Conservation (phyloP, 2,888 invertebrate species). For the Scotopteryx bipunctaria region DNA sequence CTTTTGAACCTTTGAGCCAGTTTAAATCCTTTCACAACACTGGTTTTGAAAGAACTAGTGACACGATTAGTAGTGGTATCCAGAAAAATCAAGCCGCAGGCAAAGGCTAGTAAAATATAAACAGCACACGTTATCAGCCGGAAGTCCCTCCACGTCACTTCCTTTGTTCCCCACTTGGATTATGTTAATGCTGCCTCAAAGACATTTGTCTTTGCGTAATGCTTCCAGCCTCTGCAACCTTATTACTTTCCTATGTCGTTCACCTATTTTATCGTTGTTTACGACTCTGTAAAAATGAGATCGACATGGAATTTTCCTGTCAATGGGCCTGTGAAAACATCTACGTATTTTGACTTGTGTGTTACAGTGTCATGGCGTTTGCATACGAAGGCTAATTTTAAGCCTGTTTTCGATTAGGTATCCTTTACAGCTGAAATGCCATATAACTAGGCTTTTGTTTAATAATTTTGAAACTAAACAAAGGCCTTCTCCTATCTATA, state of each 20-base stretch:
- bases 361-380: background rate
- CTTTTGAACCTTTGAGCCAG: too few relatives aligned
- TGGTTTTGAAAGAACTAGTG: too few relatives aligned
- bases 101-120: background rate
- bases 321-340: constrained; percentile 4
- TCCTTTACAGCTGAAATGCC: too few relatives aligned
- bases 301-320: constrained; percentile 21
- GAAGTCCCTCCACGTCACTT: constrained; percentile 63
- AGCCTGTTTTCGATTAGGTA: too few relatives aligned
- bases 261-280: constrained; percentile 65
- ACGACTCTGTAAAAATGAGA: constrained; percentile 42
- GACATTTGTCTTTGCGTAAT: constrained; percentile 78
- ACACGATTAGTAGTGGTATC: too few relatives aligned
- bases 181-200: constrained; percentile 76
- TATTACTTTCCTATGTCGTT: constrained; percentile 69
- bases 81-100: background rate
- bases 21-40: too few relatives aligned
- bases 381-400: too few relatives aligned
- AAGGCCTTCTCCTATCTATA: too few relatives aligned
- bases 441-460: too few relatives aligned
- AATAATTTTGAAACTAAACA: too few relatives aligned
- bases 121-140: constrained; percentile 42
- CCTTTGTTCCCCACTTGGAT: constrained; percentile 71
- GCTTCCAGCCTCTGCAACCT: constrained; percentile 56
- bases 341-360: too few relatives aligned